These are phyloP conservation scores for Epirrhoe alternata DNA, from an alignment of 2,888 invertebrate species.

Conservation along the genomic window DNA sequence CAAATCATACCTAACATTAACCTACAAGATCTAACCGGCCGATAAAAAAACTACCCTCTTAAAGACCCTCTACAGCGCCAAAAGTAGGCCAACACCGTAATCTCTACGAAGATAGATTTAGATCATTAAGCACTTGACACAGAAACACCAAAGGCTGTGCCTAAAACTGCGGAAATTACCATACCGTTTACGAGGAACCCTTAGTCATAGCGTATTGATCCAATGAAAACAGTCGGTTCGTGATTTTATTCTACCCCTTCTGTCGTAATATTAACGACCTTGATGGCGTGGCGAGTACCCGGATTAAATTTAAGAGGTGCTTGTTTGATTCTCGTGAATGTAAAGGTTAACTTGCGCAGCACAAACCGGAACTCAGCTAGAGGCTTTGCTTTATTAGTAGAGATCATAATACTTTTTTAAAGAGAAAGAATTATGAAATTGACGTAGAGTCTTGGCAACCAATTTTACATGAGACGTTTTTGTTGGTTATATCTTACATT, in stretches of 20 bases:
- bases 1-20: not conserved
- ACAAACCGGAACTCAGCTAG: too few relatives aligned
- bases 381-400: not conserved
- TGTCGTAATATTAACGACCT: not conserved
- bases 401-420: not conserved
- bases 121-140: constrained; percentile 19
- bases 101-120: constrained; percentile 10
- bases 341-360: too few relatives aligned
- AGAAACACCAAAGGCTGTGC: constrained; percentile 26
- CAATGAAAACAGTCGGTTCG: not conserved
- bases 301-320: too few relatives aligned
- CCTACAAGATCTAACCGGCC: constrained; percentile 1
- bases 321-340: too few relatives aligned
- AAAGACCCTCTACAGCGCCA: not conserved
- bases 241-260: not conserved
- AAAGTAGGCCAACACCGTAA: constrained; percentile 10
- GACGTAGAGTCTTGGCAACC: too few relatives aligned
- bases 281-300: too few relatives aligned
- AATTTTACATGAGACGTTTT: not conserved
- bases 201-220: constrained; percentile 16
- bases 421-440: too few relatives aligned
- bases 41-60: not conserved
- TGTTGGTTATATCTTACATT: not conserved
- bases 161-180: constrained; percentile 20
- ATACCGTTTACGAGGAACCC: constrained; percentile 13